phyloP scores from a whole-genome alignment of 1,140 invertebrate genomes.

The Drosophila biarmipes region DNA sequence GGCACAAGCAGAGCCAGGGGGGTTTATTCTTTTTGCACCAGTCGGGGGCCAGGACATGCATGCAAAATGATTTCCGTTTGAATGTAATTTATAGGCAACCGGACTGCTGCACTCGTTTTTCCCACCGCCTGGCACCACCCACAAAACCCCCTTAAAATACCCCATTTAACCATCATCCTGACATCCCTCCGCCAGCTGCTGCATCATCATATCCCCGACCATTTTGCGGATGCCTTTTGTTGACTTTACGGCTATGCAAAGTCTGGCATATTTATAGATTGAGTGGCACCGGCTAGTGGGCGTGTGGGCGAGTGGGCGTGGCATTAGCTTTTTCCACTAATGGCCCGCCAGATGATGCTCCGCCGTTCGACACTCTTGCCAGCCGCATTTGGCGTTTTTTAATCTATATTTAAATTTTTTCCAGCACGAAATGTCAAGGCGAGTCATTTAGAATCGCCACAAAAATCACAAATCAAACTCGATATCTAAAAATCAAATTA shows the following conservation, averaged over 20 bases:
- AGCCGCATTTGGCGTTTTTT: constrained; percentile 55
- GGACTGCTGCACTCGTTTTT: constrained; percentile 20
- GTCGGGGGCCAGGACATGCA: constrained; percentile 37
- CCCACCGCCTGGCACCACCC: constrained; percentile 2
- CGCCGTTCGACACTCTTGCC: constrained; percentile 14
- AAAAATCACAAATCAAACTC: constrained; percentile 50
- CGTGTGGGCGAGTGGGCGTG: constrained; percentile 41
- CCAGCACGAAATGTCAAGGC: constrained; percentile 69
- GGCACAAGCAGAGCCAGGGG: constrained; percentile 47
- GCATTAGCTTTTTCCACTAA: constrained; percentile 32
- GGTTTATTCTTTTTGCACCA: constrained; percentile 18
- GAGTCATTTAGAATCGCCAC: constrained; percentile 49
- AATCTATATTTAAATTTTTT: constrained; percentile 62
- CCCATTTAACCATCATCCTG: constrained; percentile 1
- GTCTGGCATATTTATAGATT: constrained; percentile 52
- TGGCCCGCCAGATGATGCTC: constrained; percentile 51
- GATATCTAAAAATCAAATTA: constrained; percentile 54
- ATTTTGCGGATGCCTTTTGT: constrained; percentile 42
- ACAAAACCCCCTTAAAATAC: too few relatives aligned
- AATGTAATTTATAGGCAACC: constrained; percentile 69
- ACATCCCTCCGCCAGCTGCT: constrained; percentile 30
- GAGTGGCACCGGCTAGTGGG: constrained; percentile 16
- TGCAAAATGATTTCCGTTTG: constrained; percentile 76
- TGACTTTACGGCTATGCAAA: constrained; percentile 78
- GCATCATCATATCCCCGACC: constrained; percentile 12